Base-by-base conservation (phyloP, 2,888 invertebrate genomes). In the Phyllotreta striolata region DNA sequence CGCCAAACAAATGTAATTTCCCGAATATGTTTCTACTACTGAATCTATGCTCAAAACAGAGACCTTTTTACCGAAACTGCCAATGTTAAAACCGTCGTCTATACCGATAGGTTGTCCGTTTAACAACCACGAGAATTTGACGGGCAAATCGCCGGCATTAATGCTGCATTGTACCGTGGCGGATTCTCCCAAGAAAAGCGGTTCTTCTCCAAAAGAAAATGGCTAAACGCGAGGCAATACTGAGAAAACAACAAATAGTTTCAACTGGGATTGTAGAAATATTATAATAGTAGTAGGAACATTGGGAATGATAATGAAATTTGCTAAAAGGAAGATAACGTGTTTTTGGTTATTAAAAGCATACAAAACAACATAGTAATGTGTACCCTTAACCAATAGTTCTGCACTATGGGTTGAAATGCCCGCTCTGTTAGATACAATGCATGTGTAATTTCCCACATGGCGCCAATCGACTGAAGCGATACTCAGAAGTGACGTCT, bases 101-200 rank as follows among this genome's bases (percentile, higher is more conserved):
- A 86, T 80, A 69, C 85, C 84, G 63, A 88, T 83, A 37, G 84
- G 83, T 77, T 83, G 82, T 66, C 84, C 85, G 76, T 91, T 88
- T 74, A 91, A 85, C 72, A 86, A 86, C 93, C 94, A 94, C 56
- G 85, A 85, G 68, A 94, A 88, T 70, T 85, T 86, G 66, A 94
- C 85, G n/a, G 93, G 93, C 72, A 90, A 84, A 83, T 94, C 93
- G 66, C 94, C 92, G 76, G 88, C 88, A 67, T 88, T 85, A 46
- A 87, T 82, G 46, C 83, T 84, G 74, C 88, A 88, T 57, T 83
- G 83, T 1, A 85, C 83, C 8, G 84, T 83, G 43, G 84, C 83
- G 14, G 84, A 82, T 64, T 86, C 86, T 13, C 86, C 86, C 60
- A 84, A 81, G 73, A 84, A 85, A 13, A 83, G 79, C 12, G 85